Conservation (phyloP, 2,888 invertebrate species). For the Schrankia costaestrigalis region DNA sequence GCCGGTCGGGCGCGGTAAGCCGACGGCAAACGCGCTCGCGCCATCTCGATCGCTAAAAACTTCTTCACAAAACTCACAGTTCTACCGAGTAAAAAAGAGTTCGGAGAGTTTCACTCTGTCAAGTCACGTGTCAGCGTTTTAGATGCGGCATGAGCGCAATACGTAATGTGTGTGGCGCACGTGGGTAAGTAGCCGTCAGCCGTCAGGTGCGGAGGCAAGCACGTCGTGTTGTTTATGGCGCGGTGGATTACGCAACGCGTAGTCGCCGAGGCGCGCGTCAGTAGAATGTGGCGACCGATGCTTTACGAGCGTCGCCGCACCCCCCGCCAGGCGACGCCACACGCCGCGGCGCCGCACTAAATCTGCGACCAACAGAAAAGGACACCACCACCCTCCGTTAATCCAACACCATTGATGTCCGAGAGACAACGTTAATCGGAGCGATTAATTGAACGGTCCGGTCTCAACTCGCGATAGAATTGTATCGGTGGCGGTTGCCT, state of each 20-base stretch:
- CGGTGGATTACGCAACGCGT: slow-evolving; percentile 78
- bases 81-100: slow-evolving; percentile 54
- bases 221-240: slow-evolving; percentile 77
- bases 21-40: slow-evolving; percentile 71
- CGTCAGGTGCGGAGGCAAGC: slow-evolving; percentile 62
- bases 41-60: slow-evolving; percentile 68
- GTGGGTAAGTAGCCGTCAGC: slow-evolving; percentile 59
- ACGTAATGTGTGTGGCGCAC: slow-evolving; percentile 70
- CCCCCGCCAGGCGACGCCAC: slow-evolving; percentile 69
- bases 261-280: slow-evolving; percentile 79
- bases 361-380: slow-evolving; percentile 77
- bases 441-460: slow-evolving; percentile 73
- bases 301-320: slow-evolving; percentile 77
- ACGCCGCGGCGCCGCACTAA: slow-evolving; percentile 80
- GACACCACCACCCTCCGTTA: slow-evolving; percentile 74
- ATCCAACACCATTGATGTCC: slow-evolving; percentile 74
- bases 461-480: slow-evolving; percentile 67
- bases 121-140: slow-evolving; percentile 77
- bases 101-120: slow-evolving; percentile 67
- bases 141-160: slow-evolving; percentile 74
- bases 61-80: slow-evolving; percentile 76
- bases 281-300: slow-evolving; percentile 79
- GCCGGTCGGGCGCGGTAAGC: slow-evolving; percentile 70
- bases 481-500: slow-evolving; percentile 67
- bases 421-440: slow-evolving; percentile 72